Evolutionary conservation across 92 coral and sea anemone genomes (phyloP).

Genomic region (Pocillopora grandis): DNA sequence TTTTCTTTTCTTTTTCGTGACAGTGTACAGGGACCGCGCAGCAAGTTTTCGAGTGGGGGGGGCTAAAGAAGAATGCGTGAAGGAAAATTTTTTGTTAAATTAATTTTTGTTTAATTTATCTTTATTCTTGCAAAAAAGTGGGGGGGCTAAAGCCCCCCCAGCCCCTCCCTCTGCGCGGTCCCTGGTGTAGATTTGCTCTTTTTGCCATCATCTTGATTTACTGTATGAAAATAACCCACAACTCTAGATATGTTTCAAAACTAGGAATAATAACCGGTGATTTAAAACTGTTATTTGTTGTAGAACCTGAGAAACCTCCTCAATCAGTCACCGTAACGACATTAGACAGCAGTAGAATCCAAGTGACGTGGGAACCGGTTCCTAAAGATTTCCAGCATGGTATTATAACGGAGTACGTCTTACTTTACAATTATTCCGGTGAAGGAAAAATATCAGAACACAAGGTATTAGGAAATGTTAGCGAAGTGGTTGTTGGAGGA

Average conservation of each 20-base stretch:
- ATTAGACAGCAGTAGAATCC: neutral
- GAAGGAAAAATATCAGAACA: neutral
- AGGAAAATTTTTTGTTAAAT: too few relatives aligned
- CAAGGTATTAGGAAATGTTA: neutral
- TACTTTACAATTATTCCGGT: neutral
- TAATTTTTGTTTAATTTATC: too few relatives aligned
- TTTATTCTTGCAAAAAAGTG: too few relatives aligned
- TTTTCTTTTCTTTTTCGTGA: too few relatives aligned
- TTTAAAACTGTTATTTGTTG: neutral
- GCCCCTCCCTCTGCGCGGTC: too few relatives aligned
- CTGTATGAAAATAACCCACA: neutral
- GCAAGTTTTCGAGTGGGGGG: too few relatives aligned
- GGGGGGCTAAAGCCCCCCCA: too few relatives aligned
- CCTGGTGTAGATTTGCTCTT: too few relatives aligned
- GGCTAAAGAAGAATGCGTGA: too few relatives aligned
- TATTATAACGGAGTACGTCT: conserved; percentile 2
- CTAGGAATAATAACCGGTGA: neutral
- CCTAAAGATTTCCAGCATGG: neutral
- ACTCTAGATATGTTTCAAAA: neutral
- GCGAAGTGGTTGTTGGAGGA: neutral
- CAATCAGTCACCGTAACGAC: neutral
- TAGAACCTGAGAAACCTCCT: conserved; percentile 18
- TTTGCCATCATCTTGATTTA: too few relatives aligned
- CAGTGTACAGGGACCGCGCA: too few relatives aligned
- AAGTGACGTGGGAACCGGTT: conserved; percentile 16